A percentile compares a stretch with the other conserved stretches of the same genome.
phyloP scores from a whole-genome alignment of 2,888 invertebrate genomes.

The Psococerastis gibbosa region DNA sequence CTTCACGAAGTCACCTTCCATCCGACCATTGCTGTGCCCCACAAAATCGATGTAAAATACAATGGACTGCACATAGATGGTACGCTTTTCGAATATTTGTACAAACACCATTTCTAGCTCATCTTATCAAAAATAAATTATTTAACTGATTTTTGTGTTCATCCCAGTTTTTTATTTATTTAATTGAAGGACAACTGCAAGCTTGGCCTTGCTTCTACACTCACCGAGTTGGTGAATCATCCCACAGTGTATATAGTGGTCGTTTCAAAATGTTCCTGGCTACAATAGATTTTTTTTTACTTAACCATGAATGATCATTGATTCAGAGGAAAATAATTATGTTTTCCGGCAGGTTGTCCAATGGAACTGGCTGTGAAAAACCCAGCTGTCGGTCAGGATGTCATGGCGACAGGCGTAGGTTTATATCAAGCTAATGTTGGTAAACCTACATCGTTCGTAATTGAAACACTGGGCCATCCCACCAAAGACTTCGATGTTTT shows the following conservation, averaged over 20 bases:
- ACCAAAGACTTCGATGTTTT: conserved; percentile 84
- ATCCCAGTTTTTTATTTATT: conserved; percentile 11
- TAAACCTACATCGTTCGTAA: conserved; percentile 67
- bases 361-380: conserved; percentile 35
- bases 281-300: conserved; percentile 7
- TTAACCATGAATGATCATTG: too few species aligned
- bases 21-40: conserved; percentile 71
- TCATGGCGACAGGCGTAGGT: conserved; percentile 59
- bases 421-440: conserved; percentile 70
- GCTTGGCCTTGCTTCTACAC: neutral
- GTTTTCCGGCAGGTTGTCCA: conserved; percentile 30
- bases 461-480: conserved; percentile 68
- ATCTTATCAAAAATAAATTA: too few species aligned
- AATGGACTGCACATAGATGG: conserved; percentile 59
- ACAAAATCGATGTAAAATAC: conserved; percentile 67
- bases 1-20: conserved; percentile 73
- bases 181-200: neutral
- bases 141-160: too few species aligned
- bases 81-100: too few species aligned
- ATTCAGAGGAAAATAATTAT: conserved; percentile 8
- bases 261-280: too few species aligned
- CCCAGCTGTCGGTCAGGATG: conserved; percentile 53
- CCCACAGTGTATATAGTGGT: too few species aligned
- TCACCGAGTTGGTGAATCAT: too few species aligned
- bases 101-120: too few species aligned